These are phyloP conservation scores for Acrobasis consociella DNA, from an alignment of 2,888 invertebrate genomes.

Conservation along the genomic window DNA sequence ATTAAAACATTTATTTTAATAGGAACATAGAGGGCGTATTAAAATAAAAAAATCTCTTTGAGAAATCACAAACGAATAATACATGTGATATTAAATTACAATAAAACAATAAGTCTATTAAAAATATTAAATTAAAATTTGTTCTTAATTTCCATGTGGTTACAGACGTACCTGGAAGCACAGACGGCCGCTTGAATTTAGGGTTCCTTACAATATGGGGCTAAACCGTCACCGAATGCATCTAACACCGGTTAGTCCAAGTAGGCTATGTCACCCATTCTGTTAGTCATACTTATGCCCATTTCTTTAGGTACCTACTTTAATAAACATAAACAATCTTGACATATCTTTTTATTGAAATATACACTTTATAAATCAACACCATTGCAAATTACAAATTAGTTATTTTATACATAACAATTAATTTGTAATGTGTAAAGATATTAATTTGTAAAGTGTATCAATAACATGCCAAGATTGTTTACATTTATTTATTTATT, in stretches of 20 bases:
- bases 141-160: slow-evolving; percentile 63
- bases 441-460: no score
- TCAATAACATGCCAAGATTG: no score
- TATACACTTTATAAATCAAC: no score
- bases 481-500: slow-evolving; percentile 13
- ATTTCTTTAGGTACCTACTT: no score
- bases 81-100: slow-evolving; percentile 41
- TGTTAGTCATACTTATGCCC: slow-evolving; percentile 27
- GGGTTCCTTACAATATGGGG: slow-evolving; percentile 16
- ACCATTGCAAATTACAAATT: no score
- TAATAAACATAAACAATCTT: no score
- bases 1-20: slow-evolving; percentile 42
- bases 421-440: no score
- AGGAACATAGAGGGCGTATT: slow-evolving; percentile 68
- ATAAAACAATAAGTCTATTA: slow-evolving; percentile 35
- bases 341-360: no score
- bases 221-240: slow-evolving; percentile 43
- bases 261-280: slow-evolving; percentile 30
- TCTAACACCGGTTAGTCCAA: slow-evolving; percentile 35
- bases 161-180: slow-evolving; percentile 77
- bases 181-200: slow-evolving; percentile 52
- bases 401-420: no score
- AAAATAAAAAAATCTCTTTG: slow-evolving; percentile 57
- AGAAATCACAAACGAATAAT: slow-evolving; percentile 53
- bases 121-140: slow-evolving; percentile 53